Base-by-base conservation (phyloP, 2,797 vertebrate genomes). In the Gallirallus australis region DNA sequence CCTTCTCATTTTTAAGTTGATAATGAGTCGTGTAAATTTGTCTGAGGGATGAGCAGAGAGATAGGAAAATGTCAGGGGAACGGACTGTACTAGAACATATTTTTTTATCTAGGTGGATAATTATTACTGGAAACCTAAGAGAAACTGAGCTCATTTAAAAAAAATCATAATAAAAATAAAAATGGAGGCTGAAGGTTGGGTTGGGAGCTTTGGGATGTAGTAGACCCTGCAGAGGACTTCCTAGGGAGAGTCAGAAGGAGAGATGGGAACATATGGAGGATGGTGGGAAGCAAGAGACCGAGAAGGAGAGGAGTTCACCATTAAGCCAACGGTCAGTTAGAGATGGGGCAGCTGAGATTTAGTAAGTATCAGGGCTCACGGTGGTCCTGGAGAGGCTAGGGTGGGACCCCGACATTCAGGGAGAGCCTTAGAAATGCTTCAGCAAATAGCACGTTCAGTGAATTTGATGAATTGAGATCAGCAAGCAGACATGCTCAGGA, bases 391-490 rank as follows among this genome's bases (percentile, higher is more conserved):
- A 63, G 40, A 66, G 37, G 42, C 42, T 39, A 33, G 9, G 31
- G 0, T 71, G 31, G 56, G 53, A 63, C 19, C 52, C 14, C 47
- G 52, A 42, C n/a, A 33, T 40, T 9, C 45, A 24, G 39, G 61
- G 25, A 53, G 37, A 18, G 25, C 40, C 28, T 89, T 28, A 65
- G 33, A 84, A 90, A 45, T 30, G 12, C 30, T 81, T 71, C 77
- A 89, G 31, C 45, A 64, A 73, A 24, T 19, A 42, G 9, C 56
- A 47, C 0, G 0, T 76, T 54, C 0, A 0, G 12, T 76, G 54
- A 68, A 48, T 75, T 19, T 76, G 63, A 47, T 89, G 3, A 39
- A 42, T 50, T 76, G 52, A 84, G 77, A 60, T 63, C 42, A 73
- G 52, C 35, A 82, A 73, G 30, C 23, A 27, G 59, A 81, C 57